Base-by-base conservation (phyloP, 1,140 invertebrate genomes). In the Drosophila pandora region DNA sequence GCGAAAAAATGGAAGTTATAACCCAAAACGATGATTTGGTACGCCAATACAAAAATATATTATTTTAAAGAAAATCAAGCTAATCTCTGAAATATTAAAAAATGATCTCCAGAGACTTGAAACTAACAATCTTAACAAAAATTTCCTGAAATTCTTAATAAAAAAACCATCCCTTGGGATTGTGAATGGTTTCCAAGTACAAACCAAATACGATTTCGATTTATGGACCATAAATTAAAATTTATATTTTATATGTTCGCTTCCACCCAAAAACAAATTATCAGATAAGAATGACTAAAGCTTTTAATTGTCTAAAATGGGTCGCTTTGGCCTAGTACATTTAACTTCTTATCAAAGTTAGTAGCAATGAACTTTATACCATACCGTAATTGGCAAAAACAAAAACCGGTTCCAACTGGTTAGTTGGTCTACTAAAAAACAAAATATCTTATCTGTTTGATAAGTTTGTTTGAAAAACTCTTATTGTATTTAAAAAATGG, bases 1-100 rank as follows among this genome's bases (percentile, higher is more conserved):
- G 94, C 0, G 84, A 92, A 10, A 94, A 93, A 83, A 96, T 96
- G 85, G 93, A 95, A 90, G 83, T 94, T 4, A 92, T 94, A 1
- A 91, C 93, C 30, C 90, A 94, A 57, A 93, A 93, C 10, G 91
- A 94, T 0, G 92, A 93, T 61, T 93, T 94, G 9, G 93, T 95
- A 58, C 76, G 76, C 45, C 30, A 13, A 39, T 7, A 5, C 1
- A 6, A 7, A 39, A n/a, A 23, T n/a, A 21, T 10, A 10, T 25
- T 30, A 3, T 6, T 39, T 25, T 25, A 2, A 3, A 25, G 0
- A 6, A 12, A 10, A 21, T 13, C 12, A 34, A 30, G 7, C 4
- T 5, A 9, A 9, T 9, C 32, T 32, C 9, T 2, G 8, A 32
- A 32, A 32, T 2, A 8, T 9, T 1, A 0, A 7, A 8, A 32